A percentile compares a stretch with the other conserved stretches of the same genome.
These are phyloP conservation scores for Limnephilus auricula DNA, from an alignment of 2,888 invertebrate species.

Conservation along the genomic window DNA sequence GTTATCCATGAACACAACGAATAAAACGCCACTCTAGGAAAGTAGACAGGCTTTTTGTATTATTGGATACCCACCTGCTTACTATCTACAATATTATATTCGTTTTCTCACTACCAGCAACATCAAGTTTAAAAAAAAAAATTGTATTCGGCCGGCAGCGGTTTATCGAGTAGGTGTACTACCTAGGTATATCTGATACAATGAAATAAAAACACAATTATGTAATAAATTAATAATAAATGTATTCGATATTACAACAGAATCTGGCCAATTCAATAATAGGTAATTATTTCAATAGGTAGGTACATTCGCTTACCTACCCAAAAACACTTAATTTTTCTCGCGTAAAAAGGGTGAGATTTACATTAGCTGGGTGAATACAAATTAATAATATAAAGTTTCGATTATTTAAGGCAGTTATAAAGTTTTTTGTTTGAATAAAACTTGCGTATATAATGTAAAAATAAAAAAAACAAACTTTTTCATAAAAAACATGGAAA, in stretches of 20 bases:
- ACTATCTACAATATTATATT: no score
- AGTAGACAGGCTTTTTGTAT: no score
- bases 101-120: no score
- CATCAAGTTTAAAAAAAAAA: neutral
- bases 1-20: neutral
- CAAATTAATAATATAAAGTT: no score
- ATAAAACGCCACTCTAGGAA: no score
- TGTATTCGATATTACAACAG: neutral
- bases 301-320: neutral
- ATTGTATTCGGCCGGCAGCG: no score
- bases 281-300: neutral
- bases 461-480: neutral
- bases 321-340: neutral
- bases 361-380: no score
- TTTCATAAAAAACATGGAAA: neutral
- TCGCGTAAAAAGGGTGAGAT: neutral
- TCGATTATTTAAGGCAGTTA: no score
- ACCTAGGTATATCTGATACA: neutral
- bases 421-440: neutral
- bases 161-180: neutral
- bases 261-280: neutral
- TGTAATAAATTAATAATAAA: neutral
- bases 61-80: no score
- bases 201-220: neutral
- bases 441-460: conserved; percentile 11